phyloP scores from a whole-genome alignment of 2,113 vertebrate genomes.

The Reinhardtius hippoglossoides region DNA sequence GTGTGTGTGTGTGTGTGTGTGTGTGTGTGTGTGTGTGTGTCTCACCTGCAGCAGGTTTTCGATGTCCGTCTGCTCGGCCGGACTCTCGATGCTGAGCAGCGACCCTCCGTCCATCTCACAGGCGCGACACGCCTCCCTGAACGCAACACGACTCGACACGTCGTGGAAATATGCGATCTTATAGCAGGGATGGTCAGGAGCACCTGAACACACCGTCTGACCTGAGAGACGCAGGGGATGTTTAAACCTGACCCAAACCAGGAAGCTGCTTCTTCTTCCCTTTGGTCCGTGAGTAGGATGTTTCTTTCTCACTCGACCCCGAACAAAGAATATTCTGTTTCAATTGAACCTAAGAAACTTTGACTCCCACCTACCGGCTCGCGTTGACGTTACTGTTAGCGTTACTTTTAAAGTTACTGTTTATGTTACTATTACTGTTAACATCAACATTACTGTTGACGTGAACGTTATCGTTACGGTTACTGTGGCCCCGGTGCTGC shows the following conservation, averaged over 20 bases:
- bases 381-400: too few species aligned
- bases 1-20: background rate
- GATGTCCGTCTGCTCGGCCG: constrained; percentile 88
- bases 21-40: background rate
- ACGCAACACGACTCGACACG: constrained; percentile 91
- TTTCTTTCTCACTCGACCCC: too few species aligned
- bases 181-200: constrained; percentile 87
- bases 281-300: too few species aligned
- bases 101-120: constrained; percentile 89
- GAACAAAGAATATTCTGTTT: too few species aligned
- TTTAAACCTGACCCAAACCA: background rate
- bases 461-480: too few species aligned
- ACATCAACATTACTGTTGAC: too few species aligned
- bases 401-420: too few species aligned
- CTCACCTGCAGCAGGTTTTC: constrained; percentile 83
- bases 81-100: constrained; percentile 89
- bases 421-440: too few species aligned
- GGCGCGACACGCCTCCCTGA: constrained; percentile 88
- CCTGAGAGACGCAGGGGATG: constrained; percentile 79
- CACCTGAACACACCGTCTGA: constrained; percentile 90
- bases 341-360: too few species aligned
- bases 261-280: too few species aligned
- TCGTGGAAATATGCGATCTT: constrained; percentile 97
- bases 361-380: too few species aligned
- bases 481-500: too few species aligned